Base-by-base conservation (phyloP, 2,113 vertebrate species). In the Brienomyrus longianalis region DNA sequence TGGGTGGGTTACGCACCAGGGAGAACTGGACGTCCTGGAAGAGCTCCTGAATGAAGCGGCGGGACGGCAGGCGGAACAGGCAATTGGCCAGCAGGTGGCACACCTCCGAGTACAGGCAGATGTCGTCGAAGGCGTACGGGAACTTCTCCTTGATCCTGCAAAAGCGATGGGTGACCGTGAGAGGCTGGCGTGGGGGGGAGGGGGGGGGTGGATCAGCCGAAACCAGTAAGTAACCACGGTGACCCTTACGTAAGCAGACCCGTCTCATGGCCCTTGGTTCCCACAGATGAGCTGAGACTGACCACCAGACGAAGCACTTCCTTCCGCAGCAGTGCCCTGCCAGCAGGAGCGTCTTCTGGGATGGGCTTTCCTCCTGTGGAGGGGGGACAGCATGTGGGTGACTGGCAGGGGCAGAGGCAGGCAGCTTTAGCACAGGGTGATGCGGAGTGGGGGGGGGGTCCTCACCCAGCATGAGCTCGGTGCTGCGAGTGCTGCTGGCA, bases 21-120 rank as follows among this genome's bases (percentile, higher is more conserved):
- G 96, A 92, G 93, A 97, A 97, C 90, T 97, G 97, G 87, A 97
- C 96, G 91, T 97, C 97, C 83, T 97, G 97, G 94, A 97, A 97
- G 0, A 97, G 95, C 86, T 97, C 97, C 92, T 97, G 97, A 93
- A 97, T 97, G 93, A 97, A 97, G 90, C 97, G 96, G 80, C 97
- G 95, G 47, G 96, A 97, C 0, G 95, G 95, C 88, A 97, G 95
- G 86, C 97, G 95, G 93, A 97, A 97, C 2, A 96, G 96, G 93
- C 97, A 97, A 91, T 96, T 95, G 70, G 97, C 95, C 91, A 97
- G 90, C 93, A 97, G 92, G 91, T 96, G 95, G 84, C 96, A 97
- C 83, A 97, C 97, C 93, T 97, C 97, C 23, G 97, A 97, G 90
- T 97, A 97, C 90, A 97, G 96, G 92, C 97, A 97, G 83, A 97